Evolutionary conservation across 1,140 invertebrate species (phyloP).

Genomic region (Drosophila quadrilineata): DNA sequence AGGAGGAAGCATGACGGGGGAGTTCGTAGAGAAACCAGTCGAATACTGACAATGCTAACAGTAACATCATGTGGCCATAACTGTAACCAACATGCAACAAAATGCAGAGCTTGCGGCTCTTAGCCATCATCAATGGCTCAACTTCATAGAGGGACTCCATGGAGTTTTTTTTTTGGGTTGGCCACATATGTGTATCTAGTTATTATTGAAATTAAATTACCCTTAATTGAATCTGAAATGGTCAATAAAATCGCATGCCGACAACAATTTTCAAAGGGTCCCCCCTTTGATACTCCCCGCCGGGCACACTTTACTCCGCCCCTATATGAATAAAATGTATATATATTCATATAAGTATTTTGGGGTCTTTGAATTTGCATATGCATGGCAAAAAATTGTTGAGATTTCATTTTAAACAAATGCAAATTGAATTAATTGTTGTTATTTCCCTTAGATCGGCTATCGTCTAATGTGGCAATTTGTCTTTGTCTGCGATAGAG

Average conservation of each 20-base stretch:
- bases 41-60: constrained; percentile 16
- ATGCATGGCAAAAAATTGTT: constrained; percentile 57
- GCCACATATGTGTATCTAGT: constrained; percentile 60
- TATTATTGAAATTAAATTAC: constrained; percentile 81
- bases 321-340: background rate
- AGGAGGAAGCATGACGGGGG: too few relatives aligned
- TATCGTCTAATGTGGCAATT: constrained; percentile 72
- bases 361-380: constrained; percentile 49
- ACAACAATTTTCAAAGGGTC: constrained; percentile 62
- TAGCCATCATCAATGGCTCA: constrained; percentile 45
- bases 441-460: constrained; percentile 64
- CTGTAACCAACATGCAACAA: constrained; percentile 37
- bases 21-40: constrained; percentile 62
- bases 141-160: too few relatives aligned
- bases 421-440: constrained; percentile 76
- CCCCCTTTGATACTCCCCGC: constrained; percentile 60
- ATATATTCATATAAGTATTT: constrained; percentile 19
- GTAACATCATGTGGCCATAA: constrained; percentile 34
- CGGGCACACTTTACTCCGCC: background rate
- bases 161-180: too few relatives aligned
- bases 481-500: constrained; percentile 62
- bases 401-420: constrained; percentile 64
- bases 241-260: constrained; percentile 80
- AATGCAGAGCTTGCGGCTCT: constrained; percentile 34
- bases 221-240: constrained; percentile 80